Percentiles rank a stretch among this genome's conserved stretches.
Evolutionary conservation across 2,113 vertebrate genomes (phyloP).

Genomic region (Channa argus): DNA sequence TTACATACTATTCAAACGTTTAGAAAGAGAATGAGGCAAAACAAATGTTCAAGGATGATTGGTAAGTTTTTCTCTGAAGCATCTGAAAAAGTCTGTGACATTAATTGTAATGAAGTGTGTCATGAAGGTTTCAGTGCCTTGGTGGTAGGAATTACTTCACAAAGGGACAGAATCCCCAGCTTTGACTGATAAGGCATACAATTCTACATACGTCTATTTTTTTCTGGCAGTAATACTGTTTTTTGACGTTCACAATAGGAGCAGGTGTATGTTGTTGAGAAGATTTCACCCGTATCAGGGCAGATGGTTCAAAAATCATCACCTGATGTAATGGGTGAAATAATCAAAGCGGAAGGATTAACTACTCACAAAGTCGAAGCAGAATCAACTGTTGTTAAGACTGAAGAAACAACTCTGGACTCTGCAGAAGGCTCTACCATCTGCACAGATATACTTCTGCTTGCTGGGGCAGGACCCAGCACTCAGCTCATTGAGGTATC

Average conservation of each 20-base stretch:
- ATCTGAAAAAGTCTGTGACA: too few species aligned
- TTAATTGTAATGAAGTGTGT: too few species aligned
- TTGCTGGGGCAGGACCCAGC: constrained; percentile 46
- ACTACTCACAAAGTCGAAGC: neutral
- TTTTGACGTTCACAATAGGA: constrained; percentile 20
- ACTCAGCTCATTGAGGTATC: constrained; percentile 71
- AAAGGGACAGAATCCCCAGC: neutral
- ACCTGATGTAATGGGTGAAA: neutral
- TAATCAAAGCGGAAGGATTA: neutral
- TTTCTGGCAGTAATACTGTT: neutral
- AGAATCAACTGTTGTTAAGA: neutral
- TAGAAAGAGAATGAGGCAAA: too few species aligned
- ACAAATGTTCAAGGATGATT: too few species aligned
- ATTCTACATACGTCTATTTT: too few species aligned
- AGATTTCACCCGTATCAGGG: neutral
- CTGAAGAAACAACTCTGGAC: constrained; percentile 23
- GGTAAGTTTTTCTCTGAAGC: too few species aligned
- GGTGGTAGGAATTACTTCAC: neutral
- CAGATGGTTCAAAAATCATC: constrained; percentile 24
- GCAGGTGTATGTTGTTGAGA: neutral
- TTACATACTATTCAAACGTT: too few species aligned
- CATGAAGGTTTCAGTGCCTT: too few species aligned
- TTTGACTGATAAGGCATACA: too few species aligned
- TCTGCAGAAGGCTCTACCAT: constrained; percentile 42
- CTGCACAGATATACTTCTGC: constrained; percentile 63